Evolutionary conservation across 2,113 vertebrate genomes (phyloP), one percentile per base, ranked within the genome.

Genomic region (Motacilla alba): DNA sequence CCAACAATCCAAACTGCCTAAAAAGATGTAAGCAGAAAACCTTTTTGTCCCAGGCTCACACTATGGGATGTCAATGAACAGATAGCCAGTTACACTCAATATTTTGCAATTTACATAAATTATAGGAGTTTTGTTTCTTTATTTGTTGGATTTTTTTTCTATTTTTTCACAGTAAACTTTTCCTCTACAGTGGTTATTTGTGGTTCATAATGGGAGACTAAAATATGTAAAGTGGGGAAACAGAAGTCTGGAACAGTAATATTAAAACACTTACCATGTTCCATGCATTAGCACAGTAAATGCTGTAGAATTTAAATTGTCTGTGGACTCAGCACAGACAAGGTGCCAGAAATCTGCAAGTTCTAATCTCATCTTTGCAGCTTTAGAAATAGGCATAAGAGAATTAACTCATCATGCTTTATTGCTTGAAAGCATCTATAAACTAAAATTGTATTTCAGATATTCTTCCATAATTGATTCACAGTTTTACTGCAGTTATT

Each of bases 381-480:
- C 67, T 98, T 91, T 97, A 98, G 95, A 96, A 98, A 97, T 95
- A 94, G 60, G 81, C 86, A 85, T 90, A 96, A 95, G 94, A 96
- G 83, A 98, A 93, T 94, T 96, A 97, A 97, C 96, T 97, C 94
- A 94, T 96, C 93, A 86, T 62, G 76, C 58, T 97, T 98, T 97
- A 98, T 97, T 96, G 88, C 94, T 94, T 97, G 95, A 88, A 79
- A 97, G 97, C 79, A 78, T 93, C 94, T 95, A 89, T 97, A 97
- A 95, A 96, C 96, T 94, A 91, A 97, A 97, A 96, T 92, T 18
- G 33, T 93, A 95, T 95, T 97, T 97, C 95, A 91, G 68, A 93
- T 95, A 91, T 69, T 94, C 93, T 92, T 95, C 81, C 41, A 50
- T 83, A 95, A 97, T 85, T 92, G 82, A 92, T 94, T 95, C 91